Base-by-base conservation (phyloP, 2,797 vertebrate genomes). In the Acanthiza pusilla region DNA sequence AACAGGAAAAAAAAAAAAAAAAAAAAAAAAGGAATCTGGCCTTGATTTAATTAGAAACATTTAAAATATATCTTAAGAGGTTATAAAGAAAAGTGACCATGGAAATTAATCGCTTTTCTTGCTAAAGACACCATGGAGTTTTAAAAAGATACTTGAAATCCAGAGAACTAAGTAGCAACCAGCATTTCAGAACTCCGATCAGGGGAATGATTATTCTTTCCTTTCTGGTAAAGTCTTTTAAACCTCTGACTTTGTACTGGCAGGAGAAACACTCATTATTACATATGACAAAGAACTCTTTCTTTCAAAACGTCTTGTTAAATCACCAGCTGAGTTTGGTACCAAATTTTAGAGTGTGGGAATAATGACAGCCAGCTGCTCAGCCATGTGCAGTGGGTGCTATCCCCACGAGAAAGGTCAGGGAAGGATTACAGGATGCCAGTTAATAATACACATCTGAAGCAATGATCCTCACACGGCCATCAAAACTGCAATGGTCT, bases 251-350 rank as follows among this genome's bases (percentile, higher is more conserved):
- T 91, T 86, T 36, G 57, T 82, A 68, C 50, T 77, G 47, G 47
- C 30, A 54, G 68, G 51, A 92, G 72, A 92, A 92, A 82, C 22
- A 53, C 48, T 91, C 95, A 77, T 94, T 87, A 93, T 79, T 54
- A 51, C 38, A 80, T 13, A 67, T 0, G 16, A 71, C 68, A 94
- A 92, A 96, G 71, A 43, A 11, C 25, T 43, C 16, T 57, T 61
- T 89, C 71, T 73, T 91, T 65, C 61, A 88, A 90, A 94, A 63
- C 0, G 0, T 36, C 53, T 54, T 79, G 48, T 91, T 95, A 92
- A 95, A 72, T 87, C 50, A 62, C 74, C 53, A 91, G 5, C 53
- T 57, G 47, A 80, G 50, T 67, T 92, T 88, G 65, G 34, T 71
- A 68, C 61, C 19, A 14, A 43, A 43, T 43, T 89, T 88, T 72